Base-by-base conservation (phyloP, 2,888 invertebrate species). In the Trichacis sp. region DNA sequence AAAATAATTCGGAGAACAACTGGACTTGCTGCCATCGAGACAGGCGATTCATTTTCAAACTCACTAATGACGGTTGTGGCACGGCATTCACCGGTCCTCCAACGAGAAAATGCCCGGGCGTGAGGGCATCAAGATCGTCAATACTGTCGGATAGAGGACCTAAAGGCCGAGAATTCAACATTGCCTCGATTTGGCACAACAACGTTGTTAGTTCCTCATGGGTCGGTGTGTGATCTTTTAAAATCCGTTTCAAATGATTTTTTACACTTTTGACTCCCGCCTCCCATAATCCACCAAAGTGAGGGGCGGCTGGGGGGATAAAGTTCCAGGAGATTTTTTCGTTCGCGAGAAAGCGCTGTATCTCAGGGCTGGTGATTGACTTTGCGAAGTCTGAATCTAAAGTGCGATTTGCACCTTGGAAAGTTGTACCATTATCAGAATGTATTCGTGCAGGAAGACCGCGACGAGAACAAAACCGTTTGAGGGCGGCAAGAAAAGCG, bases 211-310 rank as follows among this genome's bases (percentile, higher is more conserved):
- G 29, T 17, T 60, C 60, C 19, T 60, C 54, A 4, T 11, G 18
- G 5, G 51, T 36, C n/a, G 43, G 48, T 6, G 17, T 45, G 2
- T 24, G 11, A 15, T 59, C 54, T 11, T 24, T 14, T 5, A 60
- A 20, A 1, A 54, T 12, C 8, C 54, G 24, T 6, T 36, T 29
- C 1, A 82, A 46, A 61, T 81, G 79, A 56, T 67, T 70, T 61
- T 82, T 84, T 0, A 73, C 59, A 0, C 72, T 74, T 38, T 80
- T 79, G 0, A 83, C 77, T 1, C 73, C 76, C 0, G 77, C 74
- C 54, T 83, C 80, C 77, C 79, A 82, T 1, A 80, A 49, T 1
- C 80, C 80, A 1, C 82, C 78, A 42, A 77, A 77, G 50, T 83
- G 77, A 1, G 80, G 77, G 2, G 77, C 70, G 19, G 58, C 57